Percentiles rank a stretch among this genome's conserved stretches.
These are phyloP conservation scores for Gastrophryne carolinensis DNA, from an alignment of 2,797 vertebrate genomes.

Conservation along the genomic window DNA sequence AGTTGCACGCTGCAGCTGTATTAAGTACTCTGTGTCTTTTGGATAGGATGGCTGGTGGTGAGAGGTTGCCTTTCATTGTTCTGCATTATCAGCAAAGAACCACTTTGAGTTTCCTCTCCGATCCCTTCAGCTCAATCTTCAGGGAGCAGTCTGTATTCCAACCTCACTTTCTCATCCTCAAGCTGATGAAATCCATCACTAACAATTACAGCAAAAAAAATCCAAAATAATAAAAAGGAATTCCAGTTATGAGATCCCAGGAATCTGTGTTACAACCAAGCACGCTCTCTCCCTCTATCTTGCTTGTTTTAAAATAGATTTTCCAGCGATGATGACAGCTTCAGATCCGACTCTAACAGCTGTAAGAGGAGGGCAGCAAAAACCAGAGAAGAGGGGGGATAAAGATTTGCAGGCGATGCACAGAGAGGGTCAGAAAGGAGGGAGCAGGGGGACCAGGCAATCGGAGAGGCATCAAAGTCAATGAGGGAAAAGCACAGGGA, in stretches of 20 bases:
- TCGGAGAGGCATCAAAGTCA: conserved; percentile 32
- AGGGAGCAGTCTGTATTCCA: conserved; percentile 19
- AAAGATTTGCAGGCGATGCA: conserved; percentile 8
- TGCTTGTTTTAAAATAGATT: background rate
- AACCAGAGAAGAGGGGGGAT: background rate
- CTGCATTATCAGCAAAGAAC: conserved; percentile 44
- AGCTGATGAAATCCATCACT: conserved; percentile 6
- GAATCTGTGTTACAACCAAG: conserved; percentile 1
- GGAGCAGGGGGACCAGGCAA: conserved; percentile 17
- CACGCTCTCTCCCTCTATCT: background rate
- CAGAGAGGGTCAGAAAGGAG: conserved; percentile 10
- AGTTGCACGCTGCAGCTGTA: conserved; percentile 9
- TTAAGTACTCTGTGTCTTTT: conserved; percentile 1
- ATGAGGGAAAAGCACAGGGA: background rate
- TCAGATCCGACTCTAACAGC: conserved; percentile 1
- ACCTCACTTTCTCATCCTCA: conserved; percentile 17
- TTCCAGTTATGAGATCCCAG: background rate
- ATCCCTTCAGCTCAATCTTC: conserved; percentile 24
- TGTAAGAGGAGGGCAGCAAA: conserved; percentile 4
- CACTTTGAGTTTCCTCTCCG: conserved; percentile 35
- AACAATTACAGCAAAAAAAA: background rate
- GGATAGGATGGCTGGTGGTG: conserved; percentile 6
- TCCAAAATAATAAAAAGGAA: background rate
- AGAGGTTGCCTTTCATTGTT: conserved; percentile 33
- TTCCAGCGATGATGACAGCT: conserved; percentile 4